Percentiles rank a stretch among this genome's conserved stretches.
phyloP scores from a whole-genome alignment of 2,888 invertebrate genomes.

The Heliconius erato region DNA sequence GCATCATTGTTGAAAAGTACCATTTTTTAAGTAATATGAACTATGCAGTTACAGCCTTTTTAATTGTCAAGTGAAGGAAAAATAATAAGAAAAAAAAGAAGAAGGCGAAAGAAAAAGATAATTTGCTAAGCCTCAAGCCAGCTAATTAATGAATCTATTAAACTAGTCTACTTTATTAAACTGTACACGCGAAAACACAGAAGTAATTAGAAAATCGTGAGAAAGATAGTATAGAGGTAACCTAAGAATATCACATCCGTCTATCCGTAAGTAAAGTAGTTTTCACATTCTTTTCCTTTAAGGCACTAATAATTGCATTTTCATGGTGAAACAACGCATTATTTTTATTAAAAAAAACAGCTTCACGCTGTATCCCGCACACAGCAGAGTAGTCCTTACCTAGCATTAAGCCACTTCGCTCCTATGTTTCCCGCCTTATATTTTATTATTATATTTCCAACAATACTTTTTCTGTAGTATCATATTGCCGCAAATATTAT shows the following conservation, averaged over 20 bases:
- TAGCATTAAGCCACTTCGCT: too few species aligned
- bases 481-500: background rate
- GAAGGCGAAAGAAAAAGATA: background rate
- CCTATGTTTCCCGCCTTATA: too few species aligned
- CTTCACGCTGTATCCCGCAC: too few species aligned
- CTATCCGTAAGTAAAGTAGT: background rate
- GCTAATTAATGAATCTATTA: background rate
- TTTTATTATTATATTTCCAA: background rate
- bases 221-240: background rate
- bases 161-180: background rate
- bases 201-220: background rate
- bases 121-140: background rate
- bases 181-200: background rate
- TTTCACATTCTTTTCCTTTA: slow-evolving; percentile 5
- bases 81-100: too few species aligned
- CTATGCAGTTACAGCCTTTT: too few species aligned
- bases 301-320: background rate
- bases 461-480: background rate
- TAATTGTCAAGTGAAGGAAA: background rate
- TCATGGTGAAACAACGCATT: background rate
- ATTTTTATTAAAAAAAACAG: background rate
- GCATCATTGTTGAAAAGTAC: too few species aligned
- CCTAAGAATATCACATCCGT: slow-evolving; percentile 11
- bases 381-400: too few species aligned
- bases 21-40: background rate